Evolutionary conservation across 1,140 invertebrate genomes (phyloP).

Genomic region (Ostrea edulis): DNA sequence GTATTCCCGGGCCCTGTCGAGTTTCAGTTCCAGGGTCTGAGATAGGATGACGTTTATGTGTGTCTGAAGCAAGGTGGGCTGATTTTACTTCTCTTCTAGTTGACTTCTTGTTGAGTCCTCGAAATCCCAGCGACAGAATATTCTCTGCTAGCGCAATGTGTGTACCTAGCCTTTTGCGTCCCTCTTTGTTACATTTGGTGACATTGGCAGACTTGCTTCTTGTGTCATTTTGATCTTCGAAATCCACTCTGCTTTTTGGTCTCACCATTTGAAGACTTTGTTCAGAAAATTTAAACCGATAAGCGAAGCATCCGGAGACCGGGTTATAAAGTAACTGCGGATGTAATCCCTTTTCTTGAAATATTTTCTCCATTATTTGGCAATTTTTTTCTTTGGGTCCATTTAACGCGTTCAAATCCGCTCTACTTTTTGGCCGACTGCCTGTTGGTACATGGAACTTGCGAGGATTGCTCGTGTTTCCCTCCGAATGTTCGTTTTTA

Average conservation of each 20-base stretch:
- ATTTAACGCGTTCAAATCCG: slow-evolving; percentile 47
- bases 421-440: slow-evolving; percentile 19
- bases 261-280: neutral
- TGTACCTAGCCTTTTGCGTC: neutral
- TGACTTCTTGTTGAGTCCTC: slow-evolving; percentile 3
- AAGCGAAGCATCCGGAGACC: neutral
- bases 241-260: neutral
- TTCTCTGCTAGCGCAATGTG: slow-evolving; percentile 17
- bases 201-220: neutral
- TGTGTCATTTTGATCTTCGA: neutral
- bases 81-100: neutral
- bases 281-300: neutral
- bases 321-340: slow-evolving; percentile 42
- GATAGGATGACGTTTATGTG: neutral
- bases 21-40: neutral
- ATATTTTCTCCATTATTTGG: slow-evolving; percentile 21
- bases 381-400: slow-evolving; percentile 19
- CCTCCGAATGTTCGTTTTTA: slow-evolving; percentile 34
- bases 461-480: neutral
- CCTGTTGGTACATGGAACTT: neutral
- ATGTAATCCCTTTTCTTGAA: slow-evolving; percentile 40
- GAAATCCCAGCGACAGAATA: slow-evolving; percentile 44
- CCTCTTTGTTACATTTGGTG: neutral
- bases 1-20: neutral
- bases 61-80: neutral